Conservation (phyloP, 92 coral and sea anemone species). For the Palythoa grandiflora region DNA sequence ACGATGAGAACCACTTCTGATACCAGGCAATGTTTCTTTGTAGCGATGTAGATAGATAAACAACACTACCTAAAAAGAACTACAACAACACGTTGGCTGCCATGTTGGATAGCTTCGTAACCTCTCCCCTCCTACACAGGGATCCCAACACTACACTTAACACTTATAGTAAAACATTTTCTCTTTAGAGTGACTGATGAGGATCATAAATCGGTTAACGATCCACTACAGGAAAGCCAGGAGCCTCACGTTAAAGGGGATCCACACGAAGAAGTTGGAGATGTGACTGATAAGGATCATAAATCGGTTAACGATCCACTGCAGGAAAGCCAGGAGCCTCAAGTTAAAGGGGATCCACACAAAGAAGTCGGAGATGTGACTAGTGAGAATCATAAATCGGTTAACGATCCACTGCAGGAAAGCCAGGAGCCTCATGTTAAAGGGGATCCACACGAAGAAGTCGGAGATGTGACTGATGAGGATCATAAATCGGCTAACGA, state of each 20-base stretch:
- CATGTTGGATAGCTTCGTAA: background rate
- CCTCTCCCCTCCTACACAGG: background rate
- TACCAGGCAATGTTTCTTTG: background rate
- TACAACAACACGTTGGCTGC: background rate
- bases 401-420: background rate
- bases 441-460: slow-evolving; percentile 5
- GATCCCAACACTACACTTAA: background rate
- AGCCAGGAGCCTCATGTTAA: background rate
- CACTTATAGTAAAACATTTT: too few species aligned
- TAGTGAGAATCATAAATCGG: background rate
- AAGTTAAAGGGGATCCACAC: background rate
- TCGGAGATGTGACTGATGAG: background rate
- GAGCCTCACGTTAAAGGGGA: background rate
- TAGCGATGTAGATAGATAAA: too few species aligned
- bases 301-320: background rate
- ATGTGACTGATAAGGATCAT: background rate
- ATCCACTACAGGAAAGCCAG: background rate
- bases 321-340: slow-evolving; percentile 3
- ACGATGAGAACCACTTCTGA: slow-evolving; percentile 3
- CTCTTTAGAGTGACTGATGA: background rate
- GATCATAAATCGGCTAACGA: background rate
- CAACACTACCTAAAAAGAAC: too few species aligned
- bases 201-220: background rate
- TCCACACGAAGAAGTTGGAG: slow-evolving; percentile 3
- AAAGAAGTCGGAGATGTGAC: background rate